A percentile compares a stretch with the other conserved stretches of the same genome.
phyloP scores from a whole-genome alignment of 2,797 vertebrate species.

The Myotis vivesi region DNA sequence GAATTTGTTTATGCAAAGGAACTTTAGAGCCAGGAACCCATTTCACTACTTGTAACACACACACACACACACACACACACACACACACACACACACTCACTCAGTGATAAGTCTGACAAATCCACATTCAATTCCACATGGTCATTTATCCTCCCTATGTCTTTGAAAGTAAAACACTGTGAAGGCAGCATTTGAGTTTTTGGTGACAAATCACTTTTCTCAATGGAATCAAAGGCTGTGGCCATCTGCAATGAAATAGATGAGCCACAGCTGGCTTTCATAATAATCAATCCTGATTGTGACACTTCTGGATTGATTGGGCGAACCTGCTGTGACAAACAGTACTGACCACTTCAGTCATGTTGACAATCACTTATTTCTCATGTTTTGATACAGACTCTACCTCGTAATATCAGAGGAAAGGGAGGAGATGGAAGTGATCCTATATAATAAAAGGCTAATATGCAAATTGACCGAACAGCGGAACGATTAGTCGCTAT shows the following conservation, averaged over 20 bases:
- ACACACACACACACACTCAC: not conserved
- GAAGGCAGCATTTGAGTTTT: conserved; percentile 37
- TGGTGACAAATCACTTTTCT: conserved; percentile 55
- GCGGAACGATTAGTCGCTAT: no score
- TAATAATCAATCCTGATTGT: conserved; percentile 70
- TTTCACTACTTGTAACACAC: not conserved
- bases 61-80: not conserved
- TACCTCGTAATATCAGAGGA: not conserved
- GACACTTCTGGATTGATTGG: conserved; percentile 59
- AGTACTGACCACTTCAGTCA: conserved; percentile 61
- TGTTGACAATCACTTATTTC: conserved; percentile 56
- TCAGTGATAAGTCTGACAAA: conserved; percentile 23
- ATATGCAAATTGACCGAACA: no score
- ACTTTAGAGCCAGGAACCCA: not conserved
- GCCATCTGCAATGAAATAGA: conserved; percentile 69
- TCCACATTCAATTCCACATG: conserved; percentile 13
- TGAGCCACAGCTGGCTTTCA: conserved; percentile 71
- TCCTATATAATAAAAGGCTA: not conserved
- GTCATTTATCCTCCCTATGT: conserved; percentile 57
- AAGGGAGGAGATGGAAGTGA: not conserved
- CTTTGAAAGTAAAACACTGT: conserved; percentile 67
- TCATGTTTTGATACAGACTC: conserved; percentile 55
- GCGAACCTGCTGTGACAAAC: conserved; percentile 56
- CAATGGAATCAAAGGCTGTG: conserved; percentile 58
- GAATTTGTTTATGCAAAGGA: conserved; percentile 43